These are phyloP conservation scores for Carterocephalus palaemon DNA, from an alignment of 2,888 invertebrate species.

Conservation along the genomic window DNA sequence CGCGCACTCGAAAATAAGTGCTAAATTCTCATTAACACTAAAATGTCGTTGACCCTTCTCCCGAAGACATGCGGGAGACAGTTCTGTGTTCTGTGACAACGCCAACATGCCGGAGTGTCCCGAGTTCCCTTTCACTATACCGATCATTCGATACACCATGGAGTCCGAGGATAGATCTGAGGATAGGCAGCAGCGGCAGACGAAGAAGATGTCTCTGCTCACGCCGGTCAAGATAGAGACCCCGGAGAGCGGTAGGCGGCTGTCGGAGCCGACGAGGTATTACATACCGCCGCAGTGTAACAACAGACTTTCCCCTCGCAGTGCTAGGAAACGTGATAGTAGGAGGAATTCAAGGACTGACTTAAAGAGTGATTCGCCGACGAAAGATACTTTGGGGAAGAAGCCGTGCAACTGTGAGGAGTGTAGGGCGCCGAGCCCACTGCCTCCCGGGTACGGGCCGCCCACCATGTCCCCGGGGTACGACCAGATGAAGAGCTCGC, in stretches of 20 bases:
- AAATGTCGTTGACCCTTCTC: conserved; percentile 51
- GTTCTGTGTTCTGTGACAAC: conserved; percentile 50
- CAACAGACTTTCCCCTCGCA: conserved; percentile 67
- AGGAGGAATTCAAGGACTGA: conserved; percentile 58
- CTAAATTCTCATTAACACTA: conserved; percentile 34
- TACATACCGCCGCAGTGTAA: conserved; percentile 73
- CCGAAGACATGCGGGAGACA: conserved; percentile 38
- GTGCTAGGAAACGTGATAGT: conserved; percentile 63
- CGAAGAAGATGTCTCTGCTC: conserved; percentile 68
- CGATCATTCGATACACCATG: conserved; percentile 72
- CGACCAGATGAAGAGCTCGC: conserved; percentile 87
- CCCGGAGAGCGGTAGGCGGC: conserved; percentile 61
- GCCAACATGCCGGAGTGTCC: conserved; percentile 73
- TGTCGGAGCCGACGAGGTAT: conserved; percentile 65
- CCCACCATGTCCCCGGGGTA: conserved; percentile 81
- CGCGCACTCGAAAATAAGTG: conserved; percentile 23
- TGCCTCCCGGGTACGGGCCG: conserved; percentile 69
- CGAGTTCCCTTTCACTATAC: conserved; percentile 67
- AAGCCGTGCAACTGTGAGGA: conserved; percentile 72
- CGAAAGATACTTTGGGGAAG: conserved; percentile 54
- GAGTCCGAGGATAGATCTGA: conserved; percentile 58
- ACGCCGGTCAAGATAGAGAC: conserved; percentile 71
- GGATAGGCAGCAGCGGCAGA: conserved; percentile 52
- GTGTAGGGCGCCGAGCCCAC: conserved; percentile 75
- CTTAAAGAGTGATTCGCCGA: conserved; percentile 48